These are phyloP conservation scores for Pontoporia blainvillei DNA, from an alignment of 2,113 vertebrate genomes.

Conservation along the genomic window DNA sequence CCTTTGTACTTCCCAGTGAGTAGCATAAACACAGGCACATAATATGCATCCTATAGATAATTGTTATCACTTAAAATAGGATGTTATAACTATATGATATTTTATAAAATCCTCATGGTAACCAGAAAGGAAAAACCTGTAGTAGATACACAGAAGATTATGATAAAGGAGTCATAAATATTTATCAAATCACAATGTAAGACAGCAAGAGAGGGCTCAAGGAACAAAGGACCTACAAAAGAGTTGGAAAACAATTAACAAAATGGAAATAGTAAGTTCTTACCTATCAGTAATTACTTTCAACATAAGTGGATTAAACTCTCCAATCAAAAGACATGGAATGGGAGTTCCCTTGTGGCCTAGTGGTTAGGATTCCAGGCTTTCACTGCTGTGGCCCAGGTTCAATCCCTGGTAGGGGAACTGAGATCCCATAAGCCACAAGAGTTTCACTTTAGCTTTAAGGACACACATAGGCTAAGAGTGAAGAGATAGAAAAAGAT, in stretches of 20 bases:
- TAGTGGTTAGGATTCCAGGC: background rate
- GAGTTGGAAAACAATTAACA: background rate
- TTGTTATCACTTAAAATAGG: background rate
- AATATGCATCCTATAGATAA: background rate
- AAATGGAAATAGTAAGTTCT: background rate
- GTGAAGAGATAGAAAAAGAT: background rate
- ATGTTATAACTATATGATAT: background rate
- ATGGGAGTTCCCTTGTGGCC: background rate
- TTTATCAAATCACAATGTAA: background rate
- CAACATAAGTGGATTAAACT: background rate
- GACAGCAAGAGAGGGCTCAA: background rate
- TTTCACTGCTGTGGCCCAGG: background rate
- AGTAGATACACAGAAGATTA: background rate
- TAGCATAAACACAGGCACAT: background rate
- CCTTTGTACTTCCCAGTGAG: background rate
- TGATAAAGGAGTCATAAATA: background rate
- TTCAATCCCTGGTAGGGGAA: background rate
- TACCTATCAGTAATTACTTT: background rate
- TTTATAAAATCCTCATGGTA: background rate
- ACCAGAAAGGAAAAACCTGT: background rate
- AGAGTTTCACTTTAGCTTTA: background rate
- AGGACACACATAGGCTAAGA: background rate
- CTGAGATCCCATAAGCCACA: background rate
- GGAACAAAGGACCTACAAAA: background rate
- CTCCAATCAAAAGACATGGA: background rate